These are phyloP conservation scores for Pherbina coryleti DNA, from an alignment of 2,888 invertebrate genomes.

Conservation along the genomic window DNA sequence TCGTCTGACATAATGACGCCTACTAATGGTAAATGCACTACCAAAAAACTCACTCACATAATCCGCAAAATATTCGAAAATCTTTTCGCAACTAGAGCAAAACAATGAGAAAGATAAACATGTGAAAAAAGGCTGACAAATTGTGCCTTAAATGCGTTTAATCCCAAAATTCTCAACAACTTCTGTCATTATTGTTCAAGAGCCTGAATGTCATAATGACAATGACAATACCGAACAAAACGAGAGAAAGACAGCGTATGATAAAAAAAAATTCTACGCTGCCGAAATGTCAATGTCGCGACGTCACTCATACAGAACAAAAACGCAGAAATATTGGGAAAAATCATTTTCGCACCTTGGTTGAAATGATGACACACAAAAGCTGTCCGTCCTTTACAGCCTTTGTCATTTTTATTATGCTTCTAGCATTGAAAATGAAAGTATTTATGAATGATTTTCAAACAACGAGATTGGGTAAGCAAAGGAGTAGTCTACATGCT, in stretches of 20 bases:
- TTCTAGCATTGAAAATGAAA: not conserved
- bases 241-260: not conserved
- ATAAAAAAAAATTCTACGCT: not conserved
- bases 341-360: slow-evolving; percentile 17
- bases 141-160: slow-evolving; percentile 5
- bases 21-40: not conserved
- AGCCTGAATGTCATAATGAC: not conserved
- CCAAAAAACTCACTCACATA: not conserved
- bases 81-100: not conserved
- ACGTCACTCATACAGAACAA: not conserved
- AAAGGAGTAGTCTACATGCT: not conserved
- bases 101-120: not conserved
- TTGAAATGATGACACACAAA: not conserved
- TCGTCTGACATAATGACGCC: too few species aligned
- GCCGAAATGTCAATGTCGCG: slow-evolving; percentile 5
- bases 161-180: slow-evolving; percentile 23
- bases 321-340: not conserved
- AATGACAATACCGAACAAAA: not conserved
- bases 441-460: slow-evolving; percentile 6
- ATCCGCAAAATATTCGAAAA: not conserved
- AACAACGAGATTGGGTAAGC: not conserved
- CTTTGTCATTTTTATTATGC: not conserved
- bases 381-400: not conserved
- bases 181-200: not conserved
- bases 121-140: not conserved